Conservation (phyloP, 2,797 vertebrate species). For the Sebastiscus tertius region DNA sequence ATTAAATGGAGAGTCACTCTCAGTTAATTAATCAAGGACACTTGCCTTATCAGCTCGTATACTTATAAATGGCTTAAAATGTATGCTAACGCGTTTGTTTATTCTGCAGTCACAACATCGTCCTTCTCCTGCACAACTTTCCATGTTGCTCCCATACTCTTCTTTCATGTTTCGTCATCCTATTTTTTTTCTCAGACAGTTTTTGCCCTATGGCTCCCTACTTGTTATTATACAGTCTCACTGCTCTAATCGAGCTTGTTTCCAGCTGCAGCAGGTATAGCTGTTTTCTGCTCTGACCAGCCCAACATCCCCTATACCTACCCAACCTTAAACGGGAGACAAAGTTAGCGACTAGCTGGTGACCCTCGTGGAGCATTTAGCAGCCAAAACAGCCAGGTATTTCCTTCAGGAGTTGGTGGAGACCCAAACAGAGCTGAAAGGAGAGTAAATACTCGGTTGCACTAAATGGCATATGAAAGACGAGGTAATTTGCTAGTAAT, state of each 20-base stretch:
- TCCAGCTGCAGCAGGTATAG: not conserved
- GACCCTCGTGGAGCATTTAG: not conserved
- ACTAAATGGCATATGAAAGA: too few species aligned
- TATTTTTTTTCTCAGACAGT: not conserved
- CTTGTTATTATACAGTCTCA: not conserved
- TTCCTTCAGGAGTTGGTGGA: not conserved
- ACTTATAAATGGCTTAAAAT: slow-evolving; percentile 8
- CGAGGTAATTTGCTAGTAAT: too few species aligned
- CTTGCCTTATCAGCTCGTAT: slow-evolving; percentile 13
- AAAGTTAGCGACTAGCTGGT: not conserved
- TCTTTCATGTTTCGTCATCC: not conserved
- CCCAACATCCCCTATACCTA: not conserved
- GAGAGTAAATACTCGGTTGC: too few species aligned
- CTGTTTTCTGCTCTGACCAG: not conserved
- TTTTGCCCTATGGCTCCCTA: not conserved
- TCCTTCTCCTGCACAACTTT: not conserved
- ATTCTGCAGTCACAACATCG: not conserved
- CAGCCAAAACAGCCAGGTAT: not conserved
- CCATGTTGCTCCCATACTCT: not conserved
- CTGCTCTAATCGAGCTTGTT: not conserved
- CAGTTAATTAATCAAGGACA: slow-evolving; percentile 39
- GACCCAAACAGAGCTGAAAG: not conserved
- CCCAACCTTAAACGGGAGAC: not conserved
- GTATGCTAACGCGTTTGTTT: not conserved
- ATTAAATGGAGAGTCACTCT: slow-evolving; percentile 44